Evolutionary conservation across 2,888 invertebrate genomes (phyloP).

Genomic region (Serrognathus titanus): DNA sequence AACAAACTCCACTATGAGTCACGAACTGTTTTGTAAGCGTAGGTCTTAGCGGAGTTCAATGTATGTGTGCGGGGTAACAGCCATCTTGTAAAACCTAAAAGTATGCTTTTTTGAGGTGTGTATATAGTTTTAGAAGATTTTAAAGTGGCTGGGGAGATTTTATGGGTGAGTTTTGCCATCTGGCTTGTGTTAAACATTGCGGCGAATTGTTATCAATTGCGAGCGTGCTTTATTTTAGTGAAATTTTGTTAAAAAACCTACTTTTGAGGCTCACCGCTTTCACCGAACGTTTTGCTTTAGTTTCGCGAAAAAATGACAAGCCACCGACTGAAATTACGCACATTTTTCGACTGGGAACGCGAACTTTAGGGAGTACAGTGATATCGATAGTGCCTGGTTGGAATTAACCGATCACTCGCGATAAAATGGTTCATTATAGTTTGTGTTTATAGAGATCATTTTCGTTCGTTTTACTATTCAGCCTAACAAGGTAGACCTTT

Average conservation of each 20-base stretch:
- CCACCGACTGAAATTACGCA: too few species aligned
- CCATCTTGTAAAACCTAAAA: constrained; percentile 51
- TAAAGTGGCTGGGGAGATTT: constrained; percentile 42
- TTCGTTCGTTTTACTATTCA: constrained; percentile 39
- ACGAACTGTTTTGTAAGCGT: constrained; percentile 21
- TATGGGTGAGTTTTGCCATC: constrained; percentile 45
- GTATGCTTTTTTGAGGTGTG: constrained; percentile 52
- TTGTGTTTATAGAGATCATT: constrained; percentile 38
- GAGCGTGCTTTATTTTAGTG: constrained; percentile 11
- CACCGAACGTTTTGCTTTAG: constrained; percentile 13
- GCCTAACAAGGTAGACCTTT: constrained; percentile 45
- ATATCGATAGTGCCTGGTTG: constrained; percentile 3
- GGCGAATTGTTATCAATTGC: constrained; percentile 7
- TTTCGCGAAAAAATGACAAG: too few species aligned
- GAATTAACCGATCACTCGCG: constrained; percentile 2
- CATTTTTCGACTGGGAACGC: too few species aligned
- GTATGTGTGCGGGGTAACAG: constrained; percentile 48
- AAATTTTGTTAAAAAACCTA: constrained; percentile 13
- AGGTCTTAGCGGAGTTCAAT: constrained; percentile 36
- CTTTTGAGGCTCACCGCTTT: constrained; percentile 15
- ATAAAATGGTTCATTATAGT: constrained; percentile 13
- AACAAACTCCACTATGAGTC: too few species aligned
- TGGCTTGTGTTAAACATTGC: constrained; percentile 5
- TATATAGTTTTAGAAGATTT: constrained; percentile 46
- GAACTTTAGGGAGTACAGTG: background rate